Evolutionary conservation across 2,113 vertebrate genomes (phyloP).

Genomic region (Gadus chalcogrammus): DNA sequence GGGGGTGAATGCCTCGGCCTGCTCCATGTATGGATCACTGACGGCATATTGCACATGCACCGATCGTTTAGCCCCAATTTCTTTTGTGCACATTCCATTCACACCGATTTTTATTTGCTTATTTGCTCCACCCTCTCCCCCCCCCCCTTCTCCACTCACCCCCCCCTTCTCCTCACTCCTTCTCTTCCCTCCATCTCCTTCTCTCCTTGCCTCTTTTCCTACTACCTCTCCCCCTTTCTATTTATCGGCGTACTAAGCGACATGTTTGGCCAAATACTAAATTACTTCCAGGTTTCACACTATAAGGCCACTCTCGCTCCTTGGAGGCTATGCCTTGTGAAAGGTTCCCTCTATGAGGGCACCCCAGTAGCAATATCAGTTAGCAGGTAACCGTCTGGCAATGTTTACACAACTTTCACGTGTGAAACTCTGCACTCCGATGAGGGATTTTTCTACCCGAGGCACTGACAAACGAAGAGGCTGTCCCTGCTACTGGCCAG

Average conservation of each 20-base stretch:
- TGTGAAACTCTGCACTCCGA: slow-evolving; percentile 2
- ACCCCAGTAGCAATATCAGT: no score
- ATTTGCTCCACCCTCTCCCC: slow-evolving; percentile 1
- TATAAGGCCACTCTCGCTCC: slow-evolving; percentile 15
- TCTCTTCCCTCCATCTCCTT: no score
- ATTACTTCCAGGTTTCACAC: slow-evolving; percentile 13
- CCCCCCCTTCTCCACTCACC: background rate
- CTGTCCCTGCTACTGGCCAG: no score
- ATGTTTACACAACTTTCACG: slow-evolving; percentile 3
- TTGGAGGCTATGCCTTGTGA: background rate
- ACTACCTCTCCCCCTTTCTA: background rate
- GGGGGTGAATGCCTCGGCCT: slow-evolving; percentile 30
- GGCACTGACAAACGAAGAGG: no score
- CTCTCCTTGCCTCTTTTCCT: no score
- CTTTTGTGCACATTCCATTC: slow-evolving; percentile 23
- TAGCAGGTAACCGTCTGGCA: slow-evolving; percentile 5
- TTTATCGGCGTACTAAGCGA: slow-evolving; percentile 18
- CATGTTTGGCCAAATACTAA: slow-evolving; percentile 13
- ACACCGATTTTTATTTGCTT: slow-evolving; percentile 3
- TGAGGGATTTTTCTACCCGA: background rate
- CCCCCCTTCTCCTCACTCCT: no score
- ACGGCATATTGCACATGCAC: slow-evolving; percentile 11
- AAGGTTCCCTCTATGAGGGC: no score
- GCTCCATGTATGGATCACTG: slow-evolving; percentile 13
- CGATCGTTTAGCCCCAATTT: slow-evolving; percentile 11